These are phyloP conservation scores for Cebidichthys violaceus DNA, from an alignment of 2,113 vertebrate genomes.

Conservation along the genomic window DNA sequence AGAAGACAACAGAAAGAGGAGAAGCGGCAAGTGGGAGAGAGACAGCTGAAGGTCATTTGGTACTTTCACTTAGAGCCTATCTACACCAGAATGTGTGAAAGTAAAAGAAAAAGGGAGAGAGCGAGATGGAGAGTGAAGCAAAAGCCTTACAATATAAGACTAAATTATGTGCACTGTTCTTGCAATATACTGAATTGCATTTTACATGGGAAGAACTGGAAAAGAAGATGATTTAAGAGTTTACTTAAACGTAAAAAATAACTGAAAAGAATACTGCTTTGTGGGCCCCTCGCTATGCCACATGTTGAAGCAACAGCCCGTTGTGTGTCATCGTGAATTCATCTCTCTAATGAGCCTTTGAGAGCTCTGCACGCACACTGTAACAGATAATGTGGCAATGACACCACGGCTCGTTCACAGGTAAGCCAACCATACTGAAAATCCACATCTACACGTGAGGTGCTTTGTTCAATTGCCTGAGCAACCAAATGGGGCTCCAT, in stretches of 20 bases:
- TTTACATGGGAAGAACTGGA: neutral
- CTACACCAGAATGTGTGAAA: conserved; percentile 43
- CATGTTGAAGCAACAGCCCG: conserved; percentile 26
- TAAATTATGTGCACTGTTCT: neutral
- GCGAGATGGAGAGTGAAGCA: conserved; percentile 13
- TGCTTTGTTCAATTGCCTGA: conserved; percentile 38
- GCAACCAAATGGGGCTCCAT: conserved; percentile 2
- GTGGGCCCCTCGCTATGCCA: neutral
- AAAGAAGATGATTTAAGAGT: neutral
- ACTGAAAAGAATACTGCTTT: neutral
- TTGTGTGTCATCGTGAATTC: conserved; percentile 40
- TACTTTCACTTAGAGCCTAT: conserved; percentile 55
- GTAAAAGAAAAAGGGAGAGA: conserved; percentile 8
- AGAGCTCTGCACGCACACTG: conserved; percentile 22
- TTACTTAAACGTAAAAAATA: neutral
- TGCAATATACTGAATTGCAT: neutral
- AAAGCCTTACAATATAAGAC: neutral
- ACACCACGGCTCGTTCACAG: conserved; percentile 37
- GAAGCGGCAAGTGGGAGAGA: conserved; percentile 47
- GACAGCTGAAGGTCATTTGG: conserved; percentile 80
- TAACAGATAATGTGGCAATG: conserved; percentile 25
- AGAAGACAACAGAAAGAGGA: conserved; percentile 78
- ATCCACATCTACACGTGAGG: conserved; percentile 8
- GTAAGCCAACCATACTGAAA: conserved; percentile 25
- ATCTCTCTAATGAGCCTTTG: conserved; percentile 50